Conservation (phyloP, 1,140 invertebrate species). For the Oreohelix idahoensis region DNA sequence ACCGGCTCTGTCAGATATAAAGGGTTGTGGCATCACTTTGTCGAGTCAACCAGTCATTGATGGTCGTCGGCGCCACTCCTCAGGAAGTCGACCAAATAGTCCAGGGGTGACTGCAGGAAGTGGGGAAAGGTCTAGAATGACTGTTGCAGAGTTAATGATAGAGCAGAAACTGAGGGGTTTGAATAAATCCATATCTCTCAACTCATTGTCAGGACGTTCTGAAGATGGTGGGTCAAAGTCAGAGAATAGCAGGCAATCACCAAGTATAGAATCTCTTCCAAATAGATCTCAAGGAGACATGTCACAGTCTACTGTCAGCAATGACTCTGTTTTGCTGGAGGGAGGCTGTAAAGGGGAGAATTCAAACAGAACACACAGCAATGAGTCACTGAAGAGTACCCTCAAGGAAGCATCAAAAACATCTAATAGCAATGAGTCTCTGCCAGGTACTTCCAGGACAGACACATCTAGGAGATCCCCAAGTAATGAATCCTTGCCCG, state of each 20-base stretch:
- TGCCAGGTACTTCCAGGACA: neutral
- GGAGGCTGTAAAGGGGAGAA: neutral
- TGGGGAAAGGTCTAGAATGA: constrained; percentile 31
- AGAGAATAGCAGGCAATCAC: constrained; percentile 36
- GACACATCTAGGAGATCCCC: constrained; percentile 24
- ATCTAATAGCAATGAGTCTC: constrained; percentile 32
- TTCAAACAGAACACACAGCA: constrained; percentile 7
- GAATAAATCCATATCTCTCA: constrained; percentile 45
- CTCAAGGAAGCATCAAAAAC: neutral
- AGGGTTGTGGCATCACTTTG: neutral
- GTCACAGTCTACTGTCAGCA: constrained; percentile 6
- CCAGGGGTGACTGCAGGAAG: constrained; percentile 40
- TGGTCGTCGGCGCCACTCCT: constrained; percentile 52
- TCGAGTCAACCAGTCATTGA: constrained; percentile 54
- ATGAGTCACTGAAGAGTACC: constrained; percentile 9
- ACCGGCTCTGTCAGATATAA: constrained; percentile 33
- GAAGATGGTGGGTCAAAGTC: constrained; percentile 32
- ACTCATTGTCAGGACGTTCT: constrained; percentile 21
- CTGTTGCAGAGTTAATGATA: constrained; percentile 44
- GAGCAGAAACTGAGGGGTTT: constrained; percentile 49
- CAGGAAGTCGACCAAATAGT: constrained; percentile 57
- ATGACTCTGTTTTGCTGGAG: neutral
- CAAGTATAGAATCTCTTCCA: constrained; percentile 39
- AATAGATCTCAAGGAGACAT: constrained; percentile 49
- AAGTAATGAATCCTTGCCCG: constrained; percentile 33